Evolutionary conservation across 2,888 invertebrate species (phyloP).

Genomic region (Orchesella flavescens): DNA sequence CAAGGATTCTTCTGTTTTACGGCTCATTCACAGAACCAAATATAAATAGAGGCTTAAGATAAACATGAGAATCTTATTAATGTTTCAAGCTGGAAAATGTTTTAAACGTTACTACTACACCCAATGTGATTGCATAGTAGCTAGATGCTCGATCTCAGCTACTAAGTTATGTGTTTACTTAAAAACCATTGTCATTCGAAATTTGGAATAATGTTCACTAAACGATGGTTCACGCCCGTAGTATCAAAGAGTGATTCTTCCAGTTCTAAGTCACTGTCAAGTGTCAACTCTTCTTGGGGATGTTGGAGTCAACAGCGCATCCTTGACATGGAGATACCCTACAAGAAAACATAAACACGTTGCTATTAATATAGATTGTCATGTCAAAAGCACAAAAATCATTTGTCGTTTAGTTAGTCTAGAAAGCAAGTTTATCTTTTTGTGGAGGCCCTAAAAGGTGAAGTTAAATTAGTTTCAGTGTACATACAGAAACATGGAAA

Average conservation of each 20-base stretch:
- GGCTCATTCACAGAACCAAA: neutral
- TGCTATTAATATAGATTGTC: constrained; percentile 40
- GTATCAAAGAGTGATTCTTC: too few species aligned
- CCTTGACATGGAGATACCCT: constrained; percentile 31
- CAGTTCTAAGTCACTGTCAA: constrained; percentile 46
- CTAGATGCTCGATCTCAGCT: too few species aligned
- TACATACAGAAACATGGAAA: neutral
- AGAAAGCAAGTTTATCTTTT: neutral
- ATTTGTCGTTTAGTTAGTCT: constrained; percentile 22
- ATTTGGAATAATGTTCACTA: neutral
- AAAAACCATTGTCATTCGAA: too few species aligned
- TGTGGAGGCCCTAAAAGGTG: neutral
- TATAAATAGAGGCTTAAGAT: too few species aligned
- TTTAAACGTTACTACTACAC: too few species aligned
- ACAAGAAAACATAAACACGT: constrained; percentile 54
- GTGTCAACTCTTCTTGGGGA: constrained; percentile 36
- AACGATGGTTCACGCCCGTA: neutral
- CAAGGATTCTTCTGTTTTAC: too few species aligned
- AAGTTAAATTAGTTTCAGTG: neutral
- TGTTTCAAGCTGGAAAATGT: too few species aligned
- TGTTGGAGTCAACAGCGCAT: constrained; percentile 1
- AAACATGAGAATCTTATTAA: too few species aligned
- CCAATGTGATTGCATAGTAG: too few species aligned
- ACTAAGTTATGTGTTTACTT: too few species aligned
- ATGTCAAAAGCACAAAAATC: constrained; percentile 51